Evolutionary conservation across 2,113 vertebrate species (phyloP).

Genomic region (Myanophis thanlyinensis): DNA sequence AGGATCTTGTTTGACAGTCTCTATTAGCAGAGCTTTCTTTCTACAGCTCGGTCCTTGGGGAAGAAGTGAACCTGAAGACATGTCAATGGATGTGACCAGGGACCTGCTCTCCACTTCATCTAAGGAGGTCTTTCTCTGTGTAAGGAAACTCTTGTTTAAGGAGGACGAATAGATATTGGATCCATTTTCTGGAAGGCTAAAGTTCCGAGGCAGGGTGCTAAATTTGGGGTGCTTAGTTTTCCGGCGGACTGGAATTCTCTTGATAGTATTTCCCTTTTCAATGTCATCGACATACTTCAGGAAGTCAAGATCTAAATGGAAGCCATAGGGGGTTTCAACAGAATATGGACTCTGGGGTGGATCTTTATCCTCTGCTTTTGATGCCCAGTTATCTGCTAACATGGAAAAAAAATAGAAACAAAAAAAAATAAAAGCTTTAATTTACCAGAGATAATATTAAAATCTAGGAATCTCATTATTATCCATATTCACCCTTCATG

Average conservation of each 20-base stretch:
- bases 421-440: neutral
- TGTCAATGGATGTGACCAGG: slow-evolving; percentile 53
- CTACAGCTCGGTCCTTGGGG: slow-evolving; percentile 61
- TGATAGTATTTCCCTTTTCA: slow-evolving; percentile 97
- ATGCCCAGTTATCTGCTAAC: slow-evolving; percentile 77
- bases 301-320: slow-evolving; percentile 96
- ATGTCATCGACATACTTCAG: slow-evolving; percentile 99
- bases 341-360: slow-evolving; percentile 89
- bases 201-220: slow-evolving; percentile 94
- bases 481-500: neutral
- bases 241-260: slow-evolving; percentile 89
- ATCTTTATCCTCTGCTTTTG: slow-evolving; percentile 74
- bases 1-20: slow-evolving; percentile 56
- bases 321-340: slow-evolving; percentile 96
- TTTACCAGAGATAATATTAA: neutral
- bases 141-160: slow-evolving; percentile 75
- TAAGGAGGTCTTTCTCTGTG: slow-evolving; percentile 76
- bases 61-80: slow-evolving; percentile 25
- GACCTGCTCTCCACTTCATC: slow-evolving; percentile 77
- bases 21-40: slow-evolving; percentile 62
- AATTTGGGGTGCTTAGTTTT: slow-evolving; percentile 90
- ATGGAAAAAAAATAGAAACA: slow-evolving; percentile 25
- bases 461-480: neutral
- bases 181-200: slow-evolving; percentile 87
- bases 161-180: slow-evolving; percentile 47